Base-by-base conservation (phyloP, 2,888 invertebrate species). In the Biston stratarius region DNA sequence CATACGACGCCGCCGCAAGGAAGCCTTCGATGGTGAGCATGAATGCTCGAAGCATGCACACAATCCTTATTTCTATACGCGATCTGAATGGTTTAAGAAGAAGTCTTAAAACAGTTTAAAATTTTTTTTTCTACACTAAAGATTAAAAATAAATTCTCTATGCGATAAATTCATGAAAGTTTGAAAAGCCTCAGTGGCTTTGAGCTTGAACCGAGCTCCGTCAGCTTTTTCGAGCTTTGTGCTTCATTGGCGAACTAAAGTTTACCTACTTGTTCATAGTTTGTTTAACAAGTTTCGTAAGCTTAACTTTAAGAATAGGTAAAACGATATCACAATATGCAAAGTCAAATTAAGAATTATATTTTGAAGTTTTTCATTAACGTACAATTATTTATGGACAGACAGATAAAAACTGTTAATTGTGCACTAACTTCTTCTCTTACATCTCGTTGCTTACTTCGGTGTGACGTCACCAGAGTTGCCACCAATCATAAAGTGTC, bases 131-230 rank as follows among this genome's bases (percentile, higher is more conserved):
- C 9, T 9, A 6, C 15, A 40, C 24, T 52, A 15, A 44, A 44
- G 33, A 10, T 3, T 15, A 15, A 12, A 55, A 42, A 42, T 44
- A 42, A 55, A 9, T n/a, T 42, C 52, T 6, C 49, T 34, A 51
- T 52, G 42, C 11, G 33, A 38, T 58, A 44, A 48, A 59, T 59
- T 59, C 58, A 47, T 59, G 58, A 55, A 61, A 55, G 45, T 61
- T 55, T 55, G 53, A 55, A 61, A 61, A 61, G 53, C 38, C 38
- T 55, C 47, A 40, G 24, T 33, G 61, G 61, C 53, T 61, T 61
- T 47, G 8, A 40, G 52, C 45, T 44, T 44, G 14, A 14, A 45
- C 45, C 36, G 15, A 47, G 55, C 61, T 47, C 45, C 12, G 36
- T n/a, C 15, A 40, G 61, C 34, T 52, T 47, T 36, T 55, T 61